phyloP scores from a whole-genome alignment of 1,140 invertebrate genomes.

The Branchinecta lynchi region DNA sequence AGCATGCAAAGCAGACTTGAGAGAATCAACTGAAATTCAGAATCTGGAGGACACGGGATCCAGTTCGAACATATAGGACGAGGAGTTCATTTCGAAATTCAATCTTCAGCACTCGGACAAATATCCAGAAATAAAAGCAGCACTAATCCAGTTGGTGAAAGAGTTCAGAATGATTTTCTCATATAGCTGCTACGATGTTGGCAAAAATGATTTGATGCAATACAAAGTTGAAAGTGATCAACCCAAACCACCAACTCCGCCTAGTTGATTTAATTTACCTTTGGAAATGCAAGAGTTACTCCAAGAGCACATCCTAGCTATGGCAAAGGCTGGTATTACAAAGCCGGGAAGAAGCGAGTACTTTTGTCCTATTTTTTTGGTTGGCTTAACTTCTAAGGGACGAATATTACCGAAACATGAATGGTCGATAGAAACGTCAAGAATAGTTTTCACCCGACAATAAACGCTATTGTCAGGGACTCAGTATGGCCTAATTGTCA shows the following conservation, averaged over 20 bases:
- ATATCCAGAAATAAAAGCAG: background rate
- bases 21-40: too few relatives aligned
- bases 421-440: background rate
- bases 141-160: background rate
- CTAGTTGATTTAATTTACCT: background rate
- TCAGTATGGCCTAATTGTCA: background rate
- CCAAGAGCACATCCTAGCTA: background rate
- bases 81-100: background rate
- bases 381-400: background rate
- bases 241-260: background rate
- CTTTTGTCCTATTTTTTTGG: background rate
- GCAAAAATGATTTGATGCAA: background rate
- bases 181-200: background rate
- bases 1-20: background rate
- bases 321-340: background rate
- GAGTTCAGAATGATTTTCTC: background rate
- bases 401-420: background rate
- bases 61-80: too few relatives aligned
- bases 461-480: background rate
- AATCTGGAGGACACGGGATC: too few relatives aligned
- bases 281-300: background rate
- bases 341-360: background rate
- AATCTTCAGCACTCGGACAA: background rate
- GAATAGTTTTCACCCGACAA: background rate
- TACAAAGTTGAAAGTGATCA: background rate